Percentiles rank a stretch among this genome's conserved stretches.
Conservation (phyloP, 1,140 invertebrate species). For the Drosophila tropicalis region DNA sequence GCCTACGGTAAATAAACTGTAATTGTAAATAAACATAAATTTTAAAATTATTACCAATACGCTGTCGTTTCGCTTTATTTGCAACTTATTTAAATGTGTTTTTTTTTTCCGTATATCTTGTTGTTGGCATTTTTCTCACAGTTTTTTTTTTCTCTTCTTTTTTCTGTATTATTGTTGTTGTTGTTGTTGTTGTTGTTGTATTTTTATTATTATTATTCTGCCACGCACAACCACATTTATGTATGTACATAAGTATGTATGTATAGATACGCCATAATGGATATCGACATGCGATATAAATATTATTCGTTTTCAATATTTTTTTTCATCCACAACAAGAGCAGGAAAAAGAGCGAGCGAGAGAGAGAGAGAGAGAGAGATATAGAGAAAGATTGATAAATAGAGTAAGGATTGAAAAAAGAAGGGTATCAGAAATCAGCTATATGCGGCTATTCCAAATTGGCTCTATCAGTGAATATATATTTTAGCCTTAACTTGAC, state of each 20-base stretch:
- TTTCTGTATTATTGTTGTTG: background rate
- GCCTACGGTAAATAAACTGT: conserved; percentile 70
- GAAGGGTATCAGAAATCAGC: background rate
- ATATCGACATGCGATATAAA: conserved; percentile 65
- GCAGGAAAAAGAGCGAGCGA: background rate
- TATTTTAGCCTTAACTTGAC: too few relatives aligned
- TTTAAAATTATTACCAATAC: conserved; percentile 74
- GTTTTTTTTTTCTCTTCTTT: background rate
- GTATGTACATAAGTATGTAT: conserved; percentile 7
- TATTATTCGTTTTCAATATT: conserved; percentile 57
- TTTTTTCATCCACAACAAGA: conserved; percentile 28
- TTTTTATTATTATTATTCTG: conserved; percentile 12
- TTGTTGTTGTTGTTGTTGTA: background rate
- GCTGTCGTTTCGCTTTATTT: conserved; percentile 53
- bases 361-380: background rate
- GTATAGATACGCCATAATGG: conserved; percentile 58
- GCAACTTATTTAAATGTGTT: conserved; percentile 69
- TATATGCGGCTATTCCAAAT: background rate
- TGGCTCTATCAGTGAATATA: too few relatives aligned
- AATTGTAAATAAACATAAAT: conserved; percentile 80
- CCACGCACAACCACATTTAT: background rate
- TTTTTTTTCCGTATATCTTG: conserved; percentile 26
- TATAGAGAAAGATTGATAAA: too few relatives aligned
- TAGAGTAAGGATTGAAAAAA: background rate
- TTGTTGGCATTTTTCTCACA: background rate